Evolutionary conservation across 2,797 vertebrate genomes (phyloP), one percentile per base, ranked within the genome.

Genomic region (Sardinella longiceps): DNA sequence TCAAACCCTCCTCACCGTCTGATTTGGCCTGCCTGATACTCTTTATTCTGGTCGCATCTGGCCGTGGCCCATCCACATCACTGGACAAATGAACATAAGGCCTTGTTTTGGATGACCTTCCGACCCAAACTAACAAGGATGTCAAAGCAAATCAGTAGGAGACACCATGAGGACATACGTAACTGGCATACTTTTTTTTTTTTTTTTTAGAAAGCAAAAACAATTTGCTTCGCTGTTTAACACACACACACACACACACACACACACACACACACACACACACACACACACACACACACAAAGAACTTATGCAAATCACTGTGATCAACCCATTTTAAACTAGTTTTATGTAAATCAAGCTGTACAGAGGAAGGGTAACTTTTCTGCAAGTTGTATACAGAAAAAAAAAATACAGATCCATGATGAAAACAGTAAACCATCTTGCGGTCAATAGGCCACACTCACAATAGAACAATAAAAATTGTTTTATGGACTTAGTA

Each of bases 81-180:
- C 33, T 7, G 6, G 70, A 77, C 66, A 39, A 33, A 20, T 20
- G 33, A 37, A 18, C 66, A 74, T 39, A 5, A 74, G 33, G 66
- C 66, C 33, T 20, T 74, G 66, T 74, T 33, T 37, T 77, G 70
- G 70, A 77, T 43, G 28, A 77, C 70, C 70, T 37, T 77, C 33
- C 6, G 6, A 23, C 70, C 37, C 70, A 77, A 77, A 77, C 12
- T 33, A 43, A 43, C 70, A 77, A 7, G 33, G 63, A 60, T 60
- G 56, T 60, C 56, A 11, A 11, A 39, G 37, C 18, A 43, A 39
- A 77, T 77, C 20, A 43, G 37, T 1, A 43, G 70, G 39, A 43
- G 37, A 77, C 7, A 10, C 70, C 3, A 43, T 23, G 5, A 37
- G 6, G 18, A 77, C 63, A 39, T 77, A 23, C 43, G 56, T 10